Conservation (phyloP, 1,140 invertebrate genomes). For the Pogonomyrmex californicus region DNA sequence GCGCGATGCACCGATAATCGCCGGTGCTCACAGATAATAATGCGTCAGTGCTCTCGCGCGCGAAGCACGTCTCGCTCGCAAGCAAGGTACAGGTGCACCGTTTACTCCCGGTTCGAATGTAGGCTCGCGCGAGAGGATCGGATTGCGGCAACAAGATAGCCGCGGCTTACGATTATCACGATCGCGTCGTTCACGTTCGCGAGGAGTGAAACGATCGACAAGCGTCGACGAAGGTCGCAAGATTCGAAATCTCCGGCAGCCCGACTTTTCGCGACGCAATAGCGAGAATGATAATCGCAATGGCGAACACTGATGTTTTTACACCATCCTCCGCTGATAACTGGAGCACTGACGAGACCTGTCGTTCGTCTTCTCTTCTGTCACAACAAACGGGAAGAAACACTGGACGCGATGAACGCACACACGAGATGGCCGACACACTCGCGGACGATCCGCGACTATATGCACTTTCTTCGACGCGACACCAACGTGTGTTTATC, state of each 20-base stretch:
- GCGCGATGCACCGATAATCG: constrained; percentile 29
- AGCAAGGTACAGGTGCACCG: not conserved
- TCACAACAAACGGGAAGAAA: not conserved
- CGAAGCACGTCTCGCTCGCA: constrained; percentile 33
- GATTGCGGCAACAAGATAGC: not conserved
- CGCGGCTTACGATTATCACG: not conserved
- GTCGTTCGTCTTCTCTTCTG: not conserved
- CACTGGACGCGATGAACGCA: not conserved
- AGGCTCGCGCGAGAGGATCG: constrained; percentile 8
- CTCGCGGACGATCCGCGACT: not conserved
- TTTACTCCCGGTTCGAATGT: not conserved
- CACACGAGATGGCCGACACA: not conserved
- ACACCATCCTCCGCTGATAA: not conserved
- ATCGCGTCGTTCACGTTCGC: not conserved
- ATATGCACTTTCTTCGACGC: constrained; percentile 19
- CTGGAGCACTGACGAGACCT: not conserved
- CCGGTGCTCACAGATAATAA: constrained; percentile 21
- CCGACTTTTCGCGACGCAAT: not conserved
- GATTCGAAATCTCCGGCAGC: constrained; percentile 12
- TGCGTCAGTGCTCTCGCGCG: constrained; percentile 27
- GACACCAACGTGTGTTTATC: not conserved
- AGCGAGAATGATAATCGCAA: not conserved
- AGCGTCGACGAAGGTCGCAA: not conserved
- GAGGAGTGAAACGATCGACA: not conserved
- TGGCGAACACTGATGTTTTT: not conserved